Percentiles rank a stretch among this genome's conserved stretches.
phyloP scores from a whole-genome alignment of 1,140 invertebrate species.

The Ephestia elutella region DNA sequence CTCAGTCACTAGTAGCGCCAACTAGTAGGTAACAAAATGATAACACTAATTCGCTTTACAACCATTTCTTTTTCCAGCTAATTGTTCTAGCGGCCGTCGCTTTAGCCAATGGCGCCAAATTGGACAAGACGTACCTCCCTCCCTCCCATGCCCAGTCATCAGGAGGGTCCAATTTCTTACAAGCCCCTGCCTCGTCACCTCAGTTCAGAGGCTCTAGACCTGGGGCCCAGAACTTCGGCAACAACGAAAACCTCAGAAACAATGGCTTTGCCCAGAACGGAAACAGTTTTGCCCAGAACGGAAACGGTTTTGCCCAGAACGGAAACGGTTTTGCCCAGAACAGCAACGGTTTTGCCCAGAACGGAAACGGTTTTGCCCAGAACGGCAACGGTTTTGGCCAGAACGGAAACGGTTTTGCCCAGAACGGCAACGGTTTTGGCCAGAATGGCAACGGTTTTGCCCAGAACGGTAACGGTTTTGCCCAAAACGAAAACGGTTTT shows the following conservation, averaged over 20 bases:
- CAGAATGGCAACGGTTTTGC: no score
- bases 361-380: conserved; percentile 6
- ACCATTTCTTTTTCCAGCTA: conserved; percentile 45
- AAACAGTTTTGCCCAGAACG: conserved; percentile 16
- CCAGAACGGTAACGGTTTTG: no score
- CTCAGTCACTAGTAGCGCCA: no score
- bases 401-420: conserved; percentile 4
- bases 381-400: conserved; percentile 16
- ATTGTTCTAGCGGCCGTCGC: conserved; percentile 40
- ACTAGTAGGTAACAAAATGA: no score
- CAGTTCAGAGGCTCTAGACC: neutral
- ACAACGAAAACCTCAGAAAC: conserved; percentile 12
- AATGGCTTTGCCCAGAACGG: conserved; percentile 10
- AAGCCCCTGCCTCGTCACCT: conserved; percentile 34
- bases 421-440: conserved; percentile 9
- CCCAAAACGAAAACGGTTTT: no score
- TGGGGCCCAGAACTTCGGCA: neutral
- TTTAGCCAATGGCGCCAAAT: conserved; percentile 45
- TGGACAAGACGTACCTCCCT: conserved; percentile 78
- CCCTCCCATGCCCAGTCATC: conserved; percentile 72
- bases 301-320: conserved; percentile 13
- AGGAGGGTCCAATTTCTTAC: conserved; percentile 63
- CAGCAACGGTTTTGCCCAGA: conserved; percentile 11
- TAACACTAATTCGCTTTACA: no score
- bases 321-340: conserved; percentile 9